Evolutionary conservation across 2,113 vertebrate genomes (phyloP).

Genomic region (Romanogobio albipinnatus): DNA sequence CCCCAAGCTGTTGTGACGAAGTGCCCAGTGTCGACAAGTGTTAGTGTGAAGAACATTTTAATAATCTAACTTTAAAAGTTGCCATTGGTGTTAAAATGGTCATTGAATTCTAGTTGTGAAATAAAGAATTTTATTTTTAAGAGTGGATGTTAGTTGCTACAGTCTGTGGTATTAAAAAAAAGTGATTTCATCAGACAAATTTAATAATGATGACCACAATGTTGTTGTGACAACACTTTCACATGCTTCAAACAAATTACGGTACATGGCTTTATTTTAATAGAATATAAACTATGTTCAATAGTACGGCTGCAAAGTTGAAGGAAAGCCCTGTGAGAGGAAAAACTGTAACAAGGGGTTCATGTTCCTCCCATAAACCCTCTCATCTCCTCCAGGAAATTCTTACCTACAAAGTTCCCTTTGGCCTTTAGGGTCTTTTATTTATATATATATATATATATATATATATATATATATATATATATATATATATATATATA

Average conservation of each 20-base stretch:
- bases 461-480: too few relatives aligned
- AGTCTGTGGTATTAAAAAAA: neutral
- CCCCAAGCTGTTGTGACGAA: too few relatives aligned
- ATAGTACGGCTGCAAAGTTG: neutral
- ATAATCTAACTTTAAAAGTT: too few relatives aligned
- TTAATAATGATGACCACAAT: neutral
- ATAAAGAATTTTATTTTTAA: neutral
- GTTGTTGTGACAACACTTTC: neutral
- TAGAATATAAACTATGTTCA: neutral
- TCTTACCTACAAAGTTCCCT: constrained; percentile 30
- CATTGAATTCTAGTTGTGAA: neutral
- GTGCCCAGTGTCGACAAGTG: too few relatives aligned
- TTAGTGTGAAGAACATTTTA: too few relatives aligned
- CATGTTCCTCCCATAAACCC: neutral
- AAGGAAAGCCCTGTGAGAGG: constrained; percentile 9
- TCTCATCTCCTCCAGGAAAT: constrained; percentile 44
- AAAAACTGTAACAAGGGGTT: neutral
- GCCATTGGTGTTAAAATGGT: too few relatives aligned
- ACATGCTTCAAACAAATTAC: neutral
- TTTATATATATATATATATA: too few relatives aligned
- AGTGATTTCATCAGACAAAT: neutral
- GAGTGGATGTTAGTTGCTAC: neutral
- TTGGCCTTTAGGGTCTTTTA: constrained; percentile 40
- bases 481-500: too few relatives aligned
- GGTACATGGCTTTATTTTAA: constrained; percentile 6